Conservation (phyloP, 2,113 vertebrate species). For the Fregata magnificens region DNA sequence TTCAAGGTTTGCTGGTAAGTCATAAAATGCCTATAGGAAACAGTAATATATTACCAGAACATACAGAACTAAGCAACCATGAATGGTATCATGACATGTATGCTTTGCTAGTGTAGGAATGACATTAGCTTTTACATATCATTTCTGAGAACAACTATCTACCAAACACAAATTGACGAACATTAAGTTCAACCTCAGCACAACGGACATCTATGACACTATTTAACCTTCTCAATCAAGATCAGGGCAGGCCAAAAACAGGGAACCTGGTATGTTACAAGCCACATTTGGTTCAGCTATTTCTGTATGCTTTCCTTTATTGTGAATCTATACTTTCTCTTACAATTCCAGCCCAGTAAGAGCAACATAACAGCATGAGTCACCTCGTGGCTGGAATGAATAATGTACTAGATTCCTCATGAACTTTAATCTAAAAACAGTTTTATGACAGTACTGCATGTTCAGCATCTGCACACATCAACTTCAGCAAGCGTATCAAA, state of each 20-base stretch:
- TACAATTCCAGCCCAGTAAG: neutral
- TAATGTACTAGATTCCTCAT: neutral
- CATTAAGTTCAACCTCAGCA: neutral
- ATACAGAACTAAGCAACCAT: neutral
- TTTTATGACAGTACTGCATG: neutral
- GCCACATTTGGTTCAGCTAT: neutral
- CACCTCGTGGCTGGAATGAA: neutral
- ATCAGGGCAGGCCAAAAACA: neutral
- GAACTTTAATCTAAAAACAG: neutral
- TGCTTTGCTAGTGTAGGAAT: neutral
- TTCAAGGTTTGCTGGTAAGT: neutral
- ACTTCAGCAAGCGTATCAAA: neutral
- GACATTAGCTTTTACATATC: neutral
- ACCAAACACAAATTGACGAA: fast-evolving
- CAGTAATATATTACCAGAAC: neutral
- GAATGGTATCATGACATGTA: neutral
- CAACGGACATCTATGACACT: neutral
- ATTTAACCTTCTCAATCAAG: neutral
- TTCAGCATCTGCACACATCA: neutral
- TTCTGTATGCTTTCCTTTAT: neutral
- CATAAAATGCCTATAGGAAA: neutral
- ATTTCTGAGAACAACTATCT: neutral
- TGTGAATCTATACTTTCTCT: neutral
- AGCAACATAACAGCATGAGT: neutral
- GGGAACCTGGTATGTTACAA: neutral